Evolutionary conservation across 2,797 vertebrate genomes (phyloP).

Genomic region (Trachops cirrhosus): DNA sequence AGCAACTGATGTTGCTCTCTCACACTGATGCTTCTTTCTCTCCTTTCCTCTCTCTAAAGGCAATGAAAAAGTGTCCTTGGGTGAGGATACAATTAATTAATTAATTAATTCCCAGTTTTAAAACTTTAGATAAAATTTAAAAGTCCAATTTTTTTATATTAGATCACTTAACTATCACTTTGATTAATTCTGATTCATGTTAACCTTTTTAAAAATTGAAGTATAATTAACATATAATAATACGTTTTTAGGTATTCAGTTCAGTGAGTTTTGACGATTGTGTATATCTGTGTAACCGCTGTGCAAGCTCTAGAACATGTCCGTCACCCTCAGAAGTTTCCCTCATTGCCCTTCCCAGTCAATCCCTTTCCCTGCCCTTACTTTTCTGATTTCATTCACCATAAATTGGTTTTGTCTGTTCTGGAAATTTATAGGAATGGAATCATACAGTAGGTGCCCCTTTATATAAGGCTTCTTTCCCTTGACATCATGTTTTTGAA

Average conservation of each 20-base stretch:
- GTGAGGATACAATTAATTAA: too few relatives aligned
- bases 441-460: neutral
- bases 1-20: too few relatives aligned
- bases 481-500: neutral
- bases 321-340: neutral
- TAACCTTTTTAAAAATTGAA: neutral
- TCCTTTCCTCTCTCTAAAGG: too few relatives aligned
- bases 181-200: neutral
- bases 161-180: neutral
- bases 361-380: neutral
- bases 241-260: too few relatives aligned
- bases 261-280: neutral
- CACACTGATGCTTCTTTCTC: too few relatives aligned
- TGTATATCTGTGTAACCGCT: neutral
- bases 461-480: neutral
- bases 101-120: neutral
- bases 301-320: neutral
- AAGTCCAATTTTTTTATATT: neutral
- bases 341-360: neutral
- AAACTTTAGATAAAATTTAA: neutral
- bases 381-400: neutral
- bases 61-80: too few relatives aligned
- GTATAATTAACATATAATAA: too few relatives aligned
- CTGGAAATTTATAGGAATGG: neutral
- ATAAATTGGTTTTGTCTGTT: neutral